These are phyloP conservation scores for Drosophila siamana DNA, from an alignment of 2,888 invertebrate genomes.

Conservation along the genomic window DNA sequence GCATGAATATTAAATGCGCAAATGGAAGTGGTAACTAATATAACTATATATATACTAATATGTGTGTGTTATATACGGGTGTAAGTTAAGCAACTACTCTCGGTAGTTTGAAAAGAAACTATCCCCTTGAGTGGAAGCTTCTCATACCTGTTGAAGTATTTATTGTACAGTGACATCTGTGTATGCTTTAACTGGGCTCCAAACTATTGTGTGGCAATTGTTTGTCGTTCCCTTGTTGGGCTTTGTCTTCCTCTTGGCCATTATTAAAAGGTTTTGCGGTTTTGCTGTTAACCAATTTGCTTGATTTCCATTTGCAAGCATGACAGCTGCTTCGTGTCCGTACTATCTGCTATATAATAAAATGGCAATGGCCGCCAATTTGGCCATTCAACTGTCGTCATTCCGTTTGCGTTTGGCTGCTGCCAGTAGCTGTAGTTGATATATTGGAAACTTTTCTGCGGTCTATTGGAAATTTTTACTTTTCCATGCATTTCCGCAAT, in stretches of 20 bases:
- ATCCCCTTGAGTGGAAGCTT: constrained; percentile 1
- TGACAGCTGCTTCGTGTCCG: neutral
- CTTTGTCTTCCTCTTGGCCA: constrained; percentile 36
- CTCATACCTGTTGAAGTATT: constrained; percentile 1
- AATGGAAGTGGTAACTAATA: constrained; percentile 13
- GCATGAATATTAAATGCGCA: constrained; percentile 70
- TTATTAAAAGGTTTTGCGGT: constrained; percentile 80
- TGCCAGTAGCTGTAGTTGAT: constrained; percentile 16
- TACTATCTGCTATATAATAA: constrained; percentile 26
- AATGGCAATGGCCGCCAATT: constrained; percentile 56
- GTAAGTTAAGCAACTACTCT: constrained; percentile 20
- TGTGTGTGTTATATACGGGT: too few species aligned
- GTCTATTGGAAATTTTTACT: constrained; percentile 49
- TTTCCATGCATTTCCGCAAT: constrained; percentile 76
- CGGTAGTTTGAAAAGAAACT: constrained; percentile 6
- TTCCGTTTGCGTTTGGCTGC: neutral
- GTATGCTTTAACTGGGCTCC: constrained; percentile 9
- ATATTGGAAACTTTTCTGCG: constrained; percentile 72
- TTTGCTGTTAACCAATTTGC: constrained; percentile 74
- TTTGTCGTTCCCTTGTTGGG: constrained; percentile 4
- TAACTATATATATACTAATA: too few species aligned
- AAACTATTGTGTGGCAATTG: constrained; percentile 14
- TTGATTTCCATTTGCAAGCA: constrained; percentile 57
- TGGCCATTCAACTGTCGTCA: constrained; percentile 47
- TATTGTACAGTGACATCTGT: neutral